Evolutionary conservation across 2,888 invertebrate genomes (phyloP).

Genomic region (Apamea anceps): DNA sequence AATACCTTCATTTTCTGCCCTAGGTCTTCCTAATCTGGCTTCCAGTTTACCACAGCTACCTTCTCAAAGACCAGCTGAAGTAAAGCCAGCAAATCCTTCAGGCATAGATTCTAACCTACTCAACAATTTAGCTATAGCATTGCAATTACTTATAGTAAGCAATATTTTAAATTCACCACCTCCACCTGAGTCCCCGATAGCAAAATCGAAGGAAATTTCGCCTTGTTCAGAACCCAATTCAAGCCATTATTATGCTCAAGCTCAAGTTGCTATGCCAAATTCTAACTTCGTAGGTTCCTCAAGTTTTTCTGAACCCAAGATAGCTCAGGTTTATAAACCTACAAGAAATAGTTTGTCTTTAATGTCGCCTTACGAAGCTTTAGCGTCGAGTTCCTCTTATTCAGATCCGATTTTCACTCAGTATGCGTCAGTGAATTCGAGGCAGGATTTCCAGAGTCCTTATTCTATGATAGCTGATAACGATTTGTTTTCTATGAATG

Average conservation of each 20-base stretch:
- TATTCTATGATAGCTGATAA: conserved; percentile 54
- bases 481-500: conserved; percentile 59
- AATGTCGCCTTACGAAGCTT: conserved; percentile 79
- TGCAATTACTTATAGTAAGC: conserved; percentile 82
- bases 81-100: conserved; percentile 13
- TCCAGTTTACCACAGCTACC: conserved; percentile 14
- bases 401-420: conserved; percentile 65
- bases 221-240: conserved; percentile 8
- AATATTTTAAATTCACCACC: conserved; percentile 79
- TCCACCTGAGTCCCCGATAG: conserved; percentile 14
- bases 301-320: conserved; percentile 38
- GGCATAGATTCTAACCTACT: conserved; percentile 75
- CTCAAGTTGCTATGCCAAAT: conserved; percentile 56
- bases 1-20: conserved; percentile 16
- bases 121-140: conserved; percentile 84
- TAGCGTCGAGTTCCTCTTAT: conserved; percentile 66
- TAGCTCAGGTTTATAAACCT: conserved; percentile 40
- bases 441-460: conserved; percentile 74
- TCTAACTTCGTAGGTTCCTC: conserved; percentile 62
- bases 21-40: conserved; percentile 43
- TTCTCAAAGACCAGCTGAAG: background rate
- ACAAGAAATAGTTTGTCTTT: conserved; percentile 69
- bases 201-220: conserved; percentile 16
- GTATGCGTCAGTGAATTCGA: conserved; percentile 62
- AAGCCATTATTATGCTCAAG: conserved; percentile 5